Percentiles rank a stretch among this genome's conserved stretches.
phyloP scores from a whole-genome alignment of 2,113 vertebrate genomes.

The Psilopsiagon aymara region DNA sequence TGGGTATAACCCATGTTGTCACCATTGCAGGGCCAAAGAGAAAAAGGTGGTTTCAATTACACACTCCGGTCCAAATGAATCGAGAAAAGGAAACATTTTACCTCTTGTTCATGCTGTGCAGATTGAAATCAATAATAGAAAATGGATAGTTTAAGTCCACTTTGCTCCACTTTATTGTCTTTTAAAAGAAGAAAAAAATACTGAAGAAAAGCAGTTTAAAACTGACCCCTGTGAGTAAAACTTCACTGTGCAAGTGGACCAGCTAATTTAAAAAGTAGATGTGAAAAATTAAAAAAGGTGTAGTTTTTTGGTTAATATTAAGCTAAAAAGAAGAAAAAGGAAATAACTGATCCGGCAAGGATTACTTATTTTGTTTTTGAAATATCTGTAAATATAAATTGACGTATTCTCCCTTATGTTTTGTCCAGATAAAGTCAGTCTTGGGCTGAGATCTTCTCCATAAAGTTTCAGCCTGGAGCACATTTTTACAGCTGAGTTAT shows the following conservation, averaged over 20 bases:
- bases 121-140: neutral
- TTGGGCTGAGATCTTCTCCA: constrained; percentile 33
- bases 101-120: neutral
- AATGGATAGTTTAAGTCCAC: neutral
- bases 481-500: constrained; percentile 52
- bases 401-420: neutral
- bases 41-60: neutral
- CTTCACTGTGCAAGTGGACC: neutral
- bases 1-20: neutral
- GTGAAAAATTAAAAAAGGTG: neutral
- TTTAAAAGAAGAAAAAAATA: neutral
- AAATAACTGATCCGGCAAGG: neutral
- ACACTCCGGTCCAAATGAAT: neutral
- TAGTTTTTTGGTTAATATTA: neutral
- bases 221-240: neutral
- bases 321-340: neutral
- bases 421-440: constrained; percentile 5
- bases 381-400: neutral
- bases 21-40: neutral
- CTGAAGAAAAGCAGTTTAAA: neutral
- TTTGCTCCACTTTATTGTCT: neutral
- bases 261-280: neutral
- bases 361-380: constrained; percentile 11
- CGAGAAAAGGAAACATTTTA: neutral
- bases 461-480: constrained; percentile 12